A percentile compares a stretch with the other conserved stretches of the same genome.
Evolutionary conservation across 2,113 vertebrate genomes (phyloP).

Genomic region (Cromileptes altivelis): DNA sequence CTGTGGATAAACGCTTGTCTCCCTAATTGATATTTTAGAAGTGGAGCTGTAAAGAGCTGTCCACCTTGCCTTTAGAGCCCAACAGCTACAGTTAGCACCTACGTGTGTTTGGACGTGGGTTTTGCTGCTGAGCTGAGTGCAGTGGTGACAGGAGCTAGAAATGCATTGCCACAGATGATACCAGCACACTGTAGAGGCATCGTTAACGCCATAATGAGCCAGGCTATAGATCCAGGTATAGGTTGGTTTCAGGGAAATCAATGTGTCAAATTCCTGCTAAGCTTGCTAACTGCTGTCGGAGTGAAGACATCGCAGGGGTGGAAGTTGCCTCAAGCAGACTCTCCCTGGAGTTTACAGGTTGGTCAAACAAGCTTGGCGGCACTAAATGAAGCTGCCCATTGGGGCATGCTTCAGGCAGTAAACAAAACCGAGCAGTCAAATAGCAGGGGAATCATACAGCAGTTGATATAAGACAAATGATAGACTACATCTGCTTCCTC

Average conservation of each 20-base stretch:
- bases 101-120: constrained; percentile 25
- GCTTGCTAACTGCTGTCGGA: constrained; percentile 40
- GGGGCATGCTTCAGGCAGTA: constrained; percentile 11
- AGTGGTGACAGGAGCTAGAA: constrained; percentile 40
- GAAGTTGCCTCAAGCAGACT: constrained; percentile 19
- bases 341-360: constrained; percentile 32
- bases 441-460: constrained; percentile 4
- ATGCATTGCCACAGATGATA: constrained; percentile 1
- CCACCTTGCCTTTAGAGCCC: constrained; percentile 23
- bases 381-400: constrained; percentile 20
- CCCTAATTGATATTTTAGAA: constrained; percentile 20
- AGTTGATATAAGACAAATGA: constrained; percentile 11
- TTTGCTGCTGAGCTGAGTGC: constrained; percentile 32
- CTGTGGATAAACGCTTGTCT: neutral
- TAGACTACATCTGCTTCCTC: neutral
- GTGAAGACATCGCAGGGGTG: neutral
- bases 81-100: constrained; percentile 54
- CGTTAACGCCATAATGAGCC: constrained; percentile 8
- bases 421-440: constrained; percentile 22
- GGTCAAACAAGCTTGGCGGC: constrained; percentile 18
- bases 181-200: constrained; percentile 36
- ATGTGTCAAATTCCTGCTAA: constrained; percentile 21
- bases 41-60: constrained; percentile 16
- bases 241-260: constrained; percentile 33
- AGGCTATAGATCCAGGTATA: constrained; percentile 26